Evolutionary conservation across 1,140 invertebrate genomes (phyloP).

Genomic region (Tetramorium alpestre): DNA sequence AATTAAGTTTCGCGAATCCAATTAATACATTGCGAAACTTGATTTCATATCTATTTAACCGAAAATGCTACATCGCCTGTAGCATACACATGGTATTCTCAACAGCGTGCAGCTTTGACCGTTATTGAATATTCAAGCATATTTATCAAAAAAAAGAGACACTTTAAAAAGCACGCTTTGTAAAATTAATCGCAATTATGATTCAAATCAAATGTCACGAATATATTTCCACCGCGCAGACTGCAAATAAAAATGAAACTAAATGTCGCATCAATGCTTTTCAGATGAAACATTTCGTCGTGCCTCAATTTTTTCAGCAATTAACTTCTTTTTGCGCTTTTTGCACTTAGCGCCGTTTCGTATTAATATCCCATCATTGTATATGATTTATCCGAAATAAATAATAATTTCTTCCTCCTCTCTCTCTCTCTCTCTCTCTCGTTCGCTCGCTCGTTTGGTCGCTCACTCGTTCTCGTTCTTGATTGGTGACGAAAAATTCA

Average conservation of each 20-base stretch:
- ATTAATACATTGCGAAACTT: constrained; percentile 12
- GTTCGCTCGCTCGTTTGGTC: neutral
- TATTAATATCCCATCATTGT: neutral
- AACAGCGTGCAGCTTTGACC: neutral
- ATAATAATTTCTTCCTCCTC: neutral
- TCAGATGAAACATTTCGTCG: neutral
- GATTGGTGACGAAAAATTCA: constrained; percentile 16
- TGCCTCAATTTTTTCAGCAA: neutral
- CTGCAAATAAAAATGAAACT: neutral
- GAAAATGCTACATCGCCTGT: too few relatives aligned
- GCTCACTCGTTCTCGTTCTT: neutral
- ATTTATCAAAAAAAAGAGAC: constrained; percentile 8
- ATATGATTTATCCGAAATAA: neutral
- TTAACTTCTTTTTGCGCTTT: neutral
- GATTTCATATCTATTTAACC: neutral
- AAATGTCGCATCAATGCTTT: neutral
- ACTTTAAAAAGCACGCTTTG: neutral
- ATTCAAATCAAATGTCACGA: neutral
- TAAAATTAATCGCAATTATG: neutral
- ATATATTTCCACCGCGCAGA: neutral
- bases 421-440: neutral
- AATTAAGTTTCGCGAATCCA: constrained; percentile 9
- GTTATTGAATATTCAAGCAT: neutral
- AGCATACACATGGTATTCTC: neutral
- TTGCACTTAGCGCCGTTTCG: neutral